Evolutionary conservation across 2,797 vertebrate species (phyloP), one percentile per base, ranked within the genome.

Genomic region (Selene dorsalis): DNA sequence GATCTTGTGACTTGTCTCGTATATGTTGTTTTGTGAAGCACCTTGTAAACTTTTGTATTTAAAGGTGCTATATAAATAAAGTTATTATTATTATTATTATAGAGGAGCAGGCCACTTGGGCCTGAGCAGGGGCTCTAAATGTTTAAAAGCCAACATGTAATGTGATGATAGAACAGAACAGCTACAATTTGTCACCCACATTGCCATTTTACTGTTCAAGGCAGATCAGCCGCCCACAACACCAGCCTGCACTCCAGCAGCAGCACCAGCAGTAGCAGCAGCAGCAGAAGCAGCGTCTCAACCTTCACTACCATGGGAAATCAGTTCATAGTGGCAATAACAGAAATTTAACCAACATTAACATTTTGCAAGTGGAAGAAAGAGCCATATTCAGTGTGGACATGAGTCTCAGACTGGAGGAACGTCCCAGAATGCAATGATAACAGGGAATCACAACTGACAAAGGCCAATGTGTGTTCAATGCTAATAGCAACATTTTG

Each of bases 361-460:
- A 22, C 13, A 16, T 30, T 61, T 48, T 20, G 11, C 6, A 10
- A 9, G 32, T 28, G 38, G 48, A 12, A 28, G 56, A 32, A 43
- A 39, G 16, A 64, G 45, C 26, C 24, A 13, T 12, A 38, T 70
- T 81, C 41, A 52, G 30, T 73, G 32, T 22, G n/a, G 24, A 20
- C 63, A 60, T 45, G n/a, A 53, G 14, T 48, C 55, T 32, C 26
- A 30, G 47, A 20, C 35, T 32, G 30, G 22, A 69, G 22, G 11
- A 68, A 59, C 71, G 24, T 22, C 35, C 20, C 9, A 9, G 70
- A 52, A 48, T 24, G 32, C 47, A 64, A 35, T 13, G 77, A 73
- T 59, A 38, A 30, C 39, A 26, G 16, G 16, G 18, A 4, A 7
- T n/a, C 14, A 48, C 38, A 28, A 35, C n/a, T 35, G 61, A 60